These are phyloP conservation scores for Cryptoprocta ferox DNA, from an alignment of 2,797 vertebrate genomes.

Conservation along the genomic window DNA sequence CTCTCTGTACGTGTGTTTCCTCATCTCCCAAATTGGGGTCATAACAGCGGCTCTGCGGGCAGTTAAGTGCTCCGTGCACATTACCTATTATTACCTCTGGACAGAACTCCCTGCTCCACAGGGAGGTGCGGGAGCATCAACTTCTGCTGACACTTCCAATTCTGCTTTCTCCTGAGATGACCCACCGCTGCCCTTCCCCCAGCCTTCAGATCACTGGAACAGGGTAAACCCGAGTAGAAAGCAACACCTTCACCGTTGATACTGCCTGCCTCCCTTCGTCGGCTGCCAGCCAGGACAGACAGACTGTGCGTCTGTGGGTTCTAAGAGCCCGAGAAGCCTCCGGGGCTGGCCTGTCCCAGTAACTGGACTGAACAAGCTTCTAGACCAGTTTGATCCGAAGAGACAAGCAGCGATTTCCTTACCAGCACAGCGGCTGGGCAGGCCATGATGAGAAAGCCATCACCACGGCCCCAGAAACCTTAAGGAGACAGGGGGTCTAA, in stretches of 20 bases:
- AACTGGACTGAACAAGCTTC: not conserved
- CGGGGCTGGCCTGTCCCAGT: not conserved
- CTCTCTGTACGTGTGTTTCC: not conserved
- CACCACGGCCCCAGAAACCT: not conserved
- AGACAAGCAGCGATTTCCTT: conserved; percentile 38
- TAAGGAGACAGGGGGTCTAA: not conserved
- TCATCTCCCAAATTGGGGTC: not conserved
- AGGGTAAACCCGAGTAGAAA: not conserved
- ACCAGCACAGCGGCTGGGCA: not conserved
- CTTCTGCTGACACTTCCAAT: not conserved
- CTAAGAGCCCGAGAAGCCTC: not conserved
- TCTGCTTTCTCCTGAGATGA: not conserved
- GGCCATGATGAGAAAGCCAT: not conserved
- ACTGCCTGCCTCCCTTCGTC: not conserved
- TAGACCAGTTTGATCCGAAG: conserved; percentile 3
- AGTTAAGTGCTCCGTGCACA: not conserved
- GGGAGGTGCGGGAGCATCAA: not conserved
- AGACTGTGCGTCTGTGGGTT: not conserved
- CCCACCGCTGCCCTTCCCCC: too few species aligned
- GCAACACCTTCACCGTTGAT: not conserved
- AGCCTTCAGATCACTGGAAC: not conserved
- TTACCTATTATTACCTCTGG: not conserved
- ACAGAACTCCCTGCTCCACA: not conserved
- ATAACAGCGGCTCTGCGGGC: not conserved
- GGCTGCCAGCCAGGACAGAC: not conserved